phyloP scores from a whole-genome alignment of 2,113 vertebrate species.

The Columba janthina region DNA sequence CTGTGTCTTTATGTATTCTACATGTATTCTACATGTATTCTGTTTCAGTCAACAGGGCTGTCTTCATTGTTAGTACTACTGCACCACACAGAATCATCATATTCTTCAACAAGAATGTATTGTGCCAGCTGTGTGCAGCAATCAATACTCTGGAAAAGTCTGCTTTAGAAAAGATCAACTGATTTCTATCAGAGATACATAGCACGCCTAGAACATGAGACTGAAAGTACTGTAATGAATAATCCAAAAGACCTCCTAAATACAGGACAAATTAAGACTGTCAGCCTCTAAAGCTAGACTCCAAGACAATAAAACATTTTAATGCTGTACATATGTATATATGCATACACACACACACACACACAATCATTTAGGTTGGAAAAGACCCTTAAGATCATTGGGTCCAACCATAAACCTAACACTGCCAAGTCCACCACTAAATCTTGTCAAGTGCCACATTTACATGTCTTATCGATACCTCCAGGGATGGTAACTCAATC shows the following conservation, averaged over 20 bases:
- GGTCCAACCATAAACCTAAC: no score
- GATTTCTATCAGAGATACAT: fast-evolving
- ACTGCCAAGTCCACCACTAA: no score
- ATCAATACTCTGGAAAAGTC: not conserved
- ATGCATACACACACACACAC: fast-evolving
- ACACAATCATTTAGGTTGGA: no score
- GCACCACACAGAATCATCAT: not conserved
- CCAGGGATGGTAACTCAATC: no score
- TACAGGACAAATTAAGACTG: not conserved
- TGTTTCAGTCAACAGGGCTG: not conserved
- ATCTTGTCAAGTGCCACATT: no score
- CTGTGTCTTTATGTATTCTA: not conserved
- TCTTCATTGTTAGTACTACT: not conserved
- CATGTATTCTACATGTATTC: not conserved
- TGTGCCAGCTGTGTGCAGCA: not conserved
- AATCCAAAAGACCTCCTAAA: not conserved
- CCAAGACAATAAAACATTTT: not conserved
- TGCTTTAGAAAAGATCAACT: not conserved
- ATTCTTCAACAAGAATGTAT: not conserved
- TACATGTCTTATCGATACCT: no score
- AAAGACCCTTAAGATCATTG: no score
- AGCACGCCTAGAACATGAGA: not conserved
- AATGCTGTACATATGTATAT: not conserved
- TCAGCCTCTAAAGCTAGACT: not conserved
- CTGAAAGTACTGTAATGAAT: not conserved